phyloP scores from a whole-genome alignment of 1,140 invertebrate genomes.

The Bacillus rossius region DNA sequence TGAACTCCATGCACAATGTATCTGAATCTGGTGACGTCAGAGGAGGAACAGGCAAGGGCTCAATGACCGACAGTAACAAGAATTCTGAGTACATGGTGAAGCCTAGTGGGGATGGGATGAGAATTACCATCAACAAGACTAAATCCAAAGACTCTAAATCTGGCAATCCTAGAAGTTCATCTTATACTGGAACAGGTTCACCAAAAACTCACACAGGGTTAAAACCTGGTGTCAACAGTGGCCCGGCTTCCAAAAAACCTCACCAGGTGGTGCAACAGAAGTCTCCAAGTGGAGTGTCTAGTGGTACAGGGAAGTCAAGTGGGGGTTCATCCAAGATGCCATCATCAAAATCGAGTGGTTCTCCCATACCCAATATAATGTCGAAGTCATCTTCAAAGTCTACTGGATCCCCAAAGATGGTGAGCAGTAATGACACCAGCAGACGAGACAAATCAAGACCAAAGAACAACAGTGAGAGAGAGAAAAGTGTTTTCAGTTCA shows the following conservation, averaged over 20 bases:
- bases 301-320: constrained; percentile 29
- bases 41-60: constrained; percentile 48
- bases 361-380: constrained; percentile 40
- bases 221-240: constrained; percentile 76
- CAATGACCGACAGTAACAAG: constrained; percentile 50
- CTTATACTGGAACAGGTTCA: constrained; percentile 50
- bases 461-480: constrained; percentile 11
- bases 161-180: constrained; percentile 36
- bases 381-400: constrained; percentile 34
- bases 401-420: constrained; percentile 43
- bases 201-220: constrained; percentile 75
- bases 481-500: constrained; percentile 8
- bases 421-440: constrained; percentile 33
- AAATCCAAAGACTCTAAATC: constrained; percentile 55
- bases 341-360: constrained; percentile 41
- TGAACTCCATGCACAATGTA: constrained; percentile 59
- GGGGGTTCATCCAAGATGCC: constrained; percentile 23
- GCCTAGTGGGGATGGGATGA: constrained; percentile 77
- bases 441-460: constrained; percentile 13
- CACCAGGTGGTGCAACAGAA: constrained; percentile 32
- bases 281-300: constrained; percentile 43
- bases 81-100: constrained; percentile 82
- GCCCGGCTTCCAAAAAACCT: constrained; percentile 72
- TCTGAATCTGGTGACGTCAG: constrained; percentile 21
- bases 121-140: constrained; percentile 86